Evolutionary conservation across 2,113 vertebrate genomes (phyloP).

Genomic region (Anoura caudifer): DNA sequence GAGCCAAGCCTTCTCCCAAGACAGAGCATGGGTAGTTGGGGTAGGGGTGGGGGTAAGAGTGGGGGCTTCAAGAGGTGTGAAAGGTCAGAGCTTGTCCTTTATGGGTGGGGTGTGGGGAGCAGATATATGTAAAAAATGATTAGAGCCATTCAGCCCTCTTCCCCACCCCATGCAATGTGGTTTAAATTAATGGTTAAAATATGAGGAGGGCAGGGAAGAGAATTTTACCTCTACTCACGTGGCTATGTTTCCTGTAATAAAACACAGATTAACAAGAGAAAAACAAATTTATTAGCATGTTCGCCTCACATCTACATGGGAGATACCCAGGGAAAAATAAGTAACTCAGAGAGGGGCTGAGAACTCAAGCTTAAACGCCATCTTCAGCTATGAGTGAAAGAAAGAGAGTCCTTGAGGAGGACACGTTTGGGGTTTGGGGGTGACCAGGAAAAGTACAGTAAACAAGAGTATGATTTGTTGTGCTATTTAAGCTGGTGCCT

Average conservation of each 20-base stretch:
- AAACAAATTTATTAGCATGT: not conserved
- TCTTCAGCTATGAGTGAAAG: not conserved
- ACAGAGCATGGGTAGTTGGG: not conserved
- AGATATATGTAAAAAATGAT: not conserved
- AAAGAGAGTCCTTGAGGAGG: not conserved
- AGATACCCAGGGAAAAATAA: not conserved
- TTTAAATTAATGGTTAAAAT: not conserved
- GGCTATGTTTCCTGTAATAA: not conserved
- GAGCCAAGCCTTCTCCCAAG: not conserved
- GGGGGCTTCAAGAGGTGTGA: not conserved
- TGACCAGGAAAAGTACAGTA: not conserved
- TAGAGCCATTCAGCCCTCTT: not conserved
- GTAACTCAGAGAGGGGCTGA: not conserved
- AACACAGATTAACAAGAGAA: not conserved
- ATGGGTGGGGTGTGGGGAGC: not conserved
- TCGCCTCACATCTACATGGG: not conserved
- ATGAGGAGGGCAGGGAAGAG: not conserved
- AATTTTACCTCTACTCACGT: not conserved
- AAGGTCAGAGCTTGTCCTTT: not conserved
- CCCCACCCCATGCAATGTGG: fast-evolving
- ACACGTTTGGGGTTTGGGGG: not conserved
- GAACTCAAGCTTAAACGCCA: not conserved
- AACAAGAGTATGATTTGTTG: not conserved
- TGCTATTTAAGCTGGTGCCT: not conserved
- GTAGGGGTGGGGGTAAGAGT: not conserved